Evolutionary conservation across 1,140 invertebrate genomes (phyloP).

Genomic region (Platorchestia sp.): DNA sequence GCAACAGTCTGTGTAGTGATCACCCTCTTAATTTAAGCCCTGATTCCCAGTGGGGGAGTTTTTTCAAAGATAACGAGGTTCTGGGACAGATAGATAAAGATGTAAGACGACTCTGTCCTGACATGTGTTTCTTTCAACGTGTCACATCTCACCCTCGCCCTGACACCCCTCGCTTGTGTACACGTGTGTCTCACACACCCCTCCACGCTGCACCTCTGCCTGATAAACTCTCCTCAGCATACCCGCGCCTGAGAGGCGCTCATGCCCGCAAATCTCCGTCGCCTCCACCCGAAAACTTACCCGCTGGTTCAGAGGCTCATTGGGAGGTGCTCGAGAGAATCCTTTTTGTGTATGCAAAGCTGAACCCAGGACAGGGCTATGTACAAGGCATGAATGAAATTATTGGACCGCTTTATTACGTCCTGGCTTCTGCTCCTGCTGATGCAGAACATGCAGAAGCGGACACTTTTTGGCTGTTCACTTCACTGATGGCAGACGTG

Average conservation of each 20-base stretch:
- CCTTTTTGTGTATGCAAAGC: slow-evolving; percentile 96
- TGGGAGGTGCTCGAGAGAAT: slow-evolving; percentile 98
- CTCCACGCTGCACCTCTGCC: slow-evolving; percentile 70
- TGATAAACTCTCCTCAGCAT: slow-evolving; percentile 52
- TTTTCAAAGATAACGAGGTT: slow-evolving; percentile 97
- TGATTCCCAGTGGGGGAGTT: slow-evolving; percentile 92
- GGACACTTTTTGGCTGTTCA: slow-evolving; percentile 98
- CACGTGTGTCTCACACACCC: slow-evolving; percentile 87
- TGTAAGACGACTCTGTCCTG: slow-evolving; percentile 92
- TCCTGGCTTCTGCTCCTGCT: slow-evolving; percentile 92
- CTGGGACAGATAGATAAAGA: slow-evolving; percentile 94
- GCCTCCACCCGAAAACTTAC: slow-evolving; percentile 73
- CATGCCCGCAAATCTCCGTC: slow-evolving; percentile 3
- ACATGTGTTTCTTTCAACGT: slow-evolving; percentile 97
- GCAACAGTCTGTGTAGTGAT: slow-evolving; percentile 73
- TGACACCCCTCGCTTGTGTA: slow-evolving; percentile 81
- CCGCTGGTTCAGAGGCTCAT: slow-evolving; percentile 88
- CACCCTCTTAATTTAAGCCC: slow-evolving; percentile 95
- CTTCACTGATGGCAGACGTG: slow-evolving; percentile 96
- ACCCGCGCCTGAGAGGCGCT: not conserved
- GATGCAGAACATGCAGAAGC: slow-evolving; percentile 92
- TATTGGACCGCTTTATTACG: slow-evolving; percentile 97
- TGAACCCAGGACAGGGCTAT: slow-evolving; percentile 97
- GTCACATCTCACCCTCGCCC: slow-evolving; percentile 87
- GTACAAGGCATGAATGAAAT: slow-evolving; percentile 99